Conservation (phyloP, 2,888 invertebrate genomes). For the Athalia rosae region DNA sequence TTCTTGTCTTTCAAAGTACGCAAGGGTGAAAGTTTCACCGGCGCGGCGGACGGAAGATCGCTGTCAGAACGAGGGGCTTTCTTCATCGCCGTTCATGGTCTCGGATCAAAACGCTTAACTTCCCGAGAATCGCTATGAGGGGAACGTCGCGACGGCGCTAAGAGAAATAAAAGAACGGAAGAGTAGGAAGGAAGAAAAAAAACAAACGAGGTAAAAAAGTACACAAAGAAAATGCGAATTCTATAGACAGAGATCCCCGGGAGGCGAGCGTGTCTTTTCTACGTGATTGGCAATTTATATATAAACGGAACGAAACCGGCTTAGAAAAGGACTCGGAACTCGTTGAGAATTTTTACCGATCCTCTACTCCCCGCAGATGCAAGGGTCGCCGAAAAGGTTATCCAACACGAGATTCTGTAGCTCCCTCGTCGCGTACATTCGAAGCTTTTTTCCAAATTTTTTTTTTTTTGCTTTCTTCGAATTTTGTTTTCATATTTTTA, state of each 20-base stretch:
- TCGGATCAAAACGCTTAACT: too few relatives aligned
- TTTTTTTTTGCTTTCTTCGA: not conserved
- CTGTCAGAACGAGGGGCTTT: too few relatives aligned
- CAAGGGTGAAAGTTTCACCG: too few relatives aligned
- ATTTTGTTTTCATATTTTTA: not conserved
- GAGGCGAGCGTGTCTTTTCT: conserved; percentile 30
- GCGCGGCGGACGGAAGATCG: too few relatives aligned
- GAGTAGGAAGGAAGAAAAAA: too few relatives aligned
- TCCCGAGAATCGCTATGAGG: too few relatives aligned
- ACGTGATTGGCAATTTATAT: conserved; percentile 39
- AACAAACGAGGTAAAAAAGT: not conserved
- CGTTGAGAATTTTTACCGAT: conserved; percentile 28
- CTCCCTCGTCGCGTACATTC: too few relatives aligned
- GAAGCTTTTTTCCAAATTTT: not conserved
- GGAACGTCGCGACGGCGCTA: not conserved
- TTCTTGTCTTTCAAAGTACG: too few relatives aligned
- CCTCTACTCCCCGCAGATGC: not conserved
- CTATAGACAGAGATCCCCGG: conserved; percentile 6
- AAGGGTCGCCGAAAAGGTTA: not conserved
- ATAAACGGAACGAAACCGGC: conserved; percentile 21
- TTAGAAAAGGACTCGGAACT: conserved; percentile 13
- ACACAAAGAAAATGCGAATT: not conserved
- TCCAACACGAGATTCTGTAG: conserved; percentile 13
- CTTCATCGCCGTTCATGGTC: too few relatives aligned
- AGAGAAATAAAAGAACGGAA: not conserved